phyloP scores from a whole-genome alignment of 2,113 vertebrate species.

The Eubucco bourcierii region DNA sequence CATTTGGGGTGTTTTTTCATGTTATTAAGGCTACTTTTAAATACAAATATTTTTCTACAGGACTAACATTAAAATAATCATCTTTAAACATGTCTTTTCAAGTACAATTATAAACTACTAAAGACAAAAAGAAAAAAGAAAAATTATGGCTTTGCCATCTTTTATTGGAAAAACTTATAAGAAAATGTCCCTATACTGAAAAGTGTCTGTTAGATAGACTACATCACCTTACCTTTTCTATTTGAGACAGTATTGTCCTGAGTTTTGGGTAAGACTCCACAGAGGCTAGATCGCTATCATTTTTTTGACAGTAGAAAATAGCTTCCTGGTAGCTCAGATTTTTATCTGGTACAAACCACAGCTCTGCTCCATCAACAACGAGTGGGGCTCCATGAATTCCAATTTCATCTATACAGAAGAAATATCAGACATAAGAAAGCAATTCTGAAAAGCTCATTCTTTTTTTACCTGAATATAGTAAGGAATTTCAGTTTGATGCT shows the following conservation, averaged over 20 bases:
- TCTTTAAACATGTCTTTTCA: neutral
- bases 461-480: neutral
- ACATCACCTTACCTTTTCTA: conserved; percentile 74
- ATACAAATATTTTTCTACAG: neutral
- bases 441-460: neutral
- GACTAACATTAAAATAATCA: neutral
- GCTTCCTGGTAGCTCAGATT: conserved; percentile 85
- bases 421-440: neutral
- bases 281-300: conserved; percentile 83
- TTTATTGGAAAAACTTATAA: neutral
- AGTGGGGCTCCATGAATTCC: conserved; percentile 83
- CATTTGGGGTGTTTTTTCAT: neutral
- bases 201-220: neutral
- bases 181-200: neutral
- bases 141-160: neutral
- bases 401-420: conserved; percentile 72
- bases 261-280: conserved; percentile 68
- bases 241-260: conserved; percentile 66
- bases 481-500: neutral
- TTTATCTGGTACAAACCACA: conserved; percentile 88
- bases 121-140: neutral
- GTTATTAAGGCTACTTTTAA: neutral
- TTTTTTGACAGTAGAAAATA: conserved; percentile 79
- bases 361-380: conserved; percentile 87
- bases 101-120: neutral